These are phyloP conservation scores for Apeira syringaria DNA, from an alignment of 2,888 invertebrate species.

Conservation along the genomic window DNA sequence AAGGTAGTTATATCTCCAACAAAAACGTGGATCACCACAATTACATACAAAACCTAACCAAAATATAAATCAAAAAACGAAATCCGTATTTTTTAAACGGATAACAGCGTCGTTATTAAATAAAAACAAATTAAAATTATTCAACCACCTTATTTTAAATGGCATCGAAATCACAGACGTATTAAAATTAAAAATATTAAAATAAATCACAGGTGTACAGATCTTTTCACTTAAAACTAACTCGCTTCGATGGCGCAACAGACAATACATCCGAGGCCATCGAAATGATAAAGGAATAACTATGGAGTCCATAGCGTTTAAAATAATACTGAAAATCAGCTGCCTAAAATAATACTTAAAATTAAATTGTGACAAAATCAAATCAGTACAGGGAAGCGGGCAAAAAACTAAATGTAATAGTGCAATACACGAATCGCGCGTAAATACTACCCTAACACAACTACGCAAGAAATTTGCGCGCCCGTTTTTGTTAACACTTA, in stretches of 20 bases:
- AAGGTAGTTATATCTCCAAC: background rate
- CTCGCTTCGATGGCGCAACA: slow-evolving; percentile 2
- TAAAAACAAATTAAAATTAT: slow-evolving; percentile 52
- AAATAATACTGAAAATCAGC: slow-evolving; percentile 57
- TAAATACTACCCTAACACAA: slow-evolving; percentile 41
- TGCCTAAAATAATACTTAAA: slow-evolving; percentile 43
- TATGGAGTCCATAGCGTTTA: slow-evolving; percentile 27
- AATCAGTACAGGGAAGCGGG: slow-evolving; percentile 74
- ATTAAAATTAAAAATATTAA: slow-evolving; percentile 56
- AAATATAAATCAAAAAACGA: slow-evolving; percentile 43
- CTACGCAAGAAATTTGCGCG: slow-evolving; percentile 20
- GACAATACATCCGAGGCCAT: slow-evolving; percentile 9
- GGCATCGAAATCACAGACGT: slow-evolving; percentile 76
- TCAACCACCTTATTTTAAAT: slow-evolving; percentile 63
- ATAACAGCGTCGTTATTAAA: slow-evolving; percentile 30
- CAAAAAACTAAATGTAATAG: slow-evolving; percentile 25
- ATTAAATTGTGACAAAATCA: slow-evolving; percentile 49
- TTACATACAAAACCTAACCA: slow-evolving; percentile 34
- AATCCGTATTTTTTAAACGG: slow-evolving; percentile 34
- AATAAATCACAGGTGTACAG: slow-evolving; percentile 74
- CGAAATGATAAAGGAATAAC: slow-evolving; percentile 8
- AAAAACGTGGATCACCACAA: slow-evolving; percentile 28
- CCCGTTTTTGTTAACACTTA: slow-evolving; percentile 20
- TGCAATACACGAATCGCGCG: slow-evolving; percentile 51
- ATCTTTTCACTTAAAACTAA: slow-evolving; percentile 66